Conservation (phyloP, 2,888 invertebrate species). For the Hemithea aestivaria region DNA sequence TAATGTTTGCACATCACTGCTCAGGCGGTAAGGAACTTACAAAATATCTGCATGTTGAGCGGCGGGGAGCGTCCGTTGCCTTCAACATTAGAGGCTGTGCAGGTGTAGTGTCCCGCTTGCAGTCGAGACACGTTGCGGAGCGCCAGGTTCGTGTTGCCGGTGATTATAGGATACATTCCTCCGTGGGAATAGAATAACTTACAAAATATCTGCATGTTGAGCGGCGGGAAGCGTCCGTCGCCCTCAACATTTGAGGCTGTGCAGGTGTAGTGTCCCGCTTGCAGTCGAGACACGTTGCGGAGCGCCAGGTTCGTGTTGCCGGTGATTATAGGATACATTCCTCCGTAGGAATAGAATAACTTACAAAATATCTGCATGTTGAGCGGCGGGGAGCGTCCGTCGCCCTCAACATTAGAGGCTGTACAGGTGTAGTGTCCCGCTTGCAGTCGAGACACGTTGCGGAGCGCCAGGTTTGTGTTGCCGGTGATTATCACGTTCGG, state of each 20-base stretch:
- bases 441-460: constrained; percentile 88
- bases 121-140: constrained; percentile 88
- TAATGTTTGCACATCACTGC: too few species aligned
- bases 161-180: too few species aligned
- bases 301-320: constrained; percentile 87
- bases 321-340: too few species aligned
- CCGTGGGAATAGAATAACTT: too few species aligned
- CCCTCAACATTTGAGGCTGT: too few species aligned
- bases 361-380: constrained; percentile 95
- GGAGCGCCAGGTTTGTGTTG: constrained; percentile 86
- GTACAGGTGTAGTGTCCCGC: constrained; percentile 93
- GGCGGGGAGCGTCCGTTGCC: constrained; percentile 91
- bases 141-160: constrained; percentile 86
- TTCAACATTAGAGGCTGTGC: too few species aligned
- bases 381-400: constrained; percentile 89
- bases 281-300: constrained; percentile 87
- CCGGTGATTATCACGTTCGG: constrained; percentile 90
- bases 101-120: constrained; percentile 92
- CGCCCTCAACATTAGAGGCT: constrained; percentile 95
- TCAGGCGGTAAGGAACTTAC: too few species aligned
- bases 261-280: constrained; percentile 93
- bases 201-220: constrained; percentile 94
- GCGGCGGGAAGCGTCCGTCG: constrained; percentile 90
- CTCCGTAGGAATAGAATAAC: too few species aligned
- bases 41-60: constrained; percentile 92